phyloP scores from a whole-genome alignment of 2,797 vertebrate species.

The Masticophis lateralis region DNA sequence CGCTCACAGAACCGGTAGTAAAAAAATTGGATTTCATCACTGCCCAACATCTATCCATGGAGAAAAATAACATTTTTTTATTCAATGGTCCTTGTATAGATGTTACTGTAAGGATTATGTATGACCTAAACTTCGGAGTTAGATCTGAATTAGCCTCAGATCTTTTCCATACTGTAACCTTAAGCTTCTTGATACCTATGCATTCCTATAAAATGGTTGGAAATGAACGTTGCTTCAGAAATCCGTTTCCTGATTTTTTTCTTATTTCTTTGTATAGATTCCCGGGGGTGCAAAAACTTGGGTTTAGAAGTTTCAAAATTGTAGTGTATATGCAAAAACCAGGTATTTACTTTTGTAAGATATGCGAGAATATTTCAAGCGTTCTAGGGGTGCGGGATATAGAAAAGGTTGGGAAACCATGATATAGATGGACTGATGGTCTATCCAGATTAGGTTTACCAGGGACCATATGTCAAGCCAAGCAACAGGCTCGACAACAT shows the following conservation, averaged over 20 bases:
- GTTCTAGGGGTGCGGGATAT: too few species aligned
- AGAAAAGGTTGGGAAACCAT: too few species aligned
- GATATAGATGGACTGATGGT: not conserved
- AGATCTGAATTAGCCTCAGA: not conserved
- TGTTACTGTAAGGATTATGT: not conserved
- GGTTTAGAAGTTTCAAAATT: too few species aligned
- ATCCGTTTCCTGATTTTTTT: not conserved
- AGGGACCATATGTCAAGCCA: accelerated
- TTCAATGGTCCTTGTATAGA: not conserved
- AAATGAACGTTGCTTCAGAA: not conserved
- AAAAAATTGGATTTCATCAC: too few species aligned
- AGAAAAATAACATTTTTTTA: not conserved
- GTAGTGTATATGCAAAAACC: too few species aligned
- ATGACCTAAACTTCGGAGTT: not conserved
- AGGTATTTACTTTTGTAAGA: too few species aligned
- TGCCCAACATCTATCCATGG: not conserved
- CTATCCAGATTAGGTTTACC: not conserved
- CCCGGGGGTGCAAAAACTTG: too few species aligned
- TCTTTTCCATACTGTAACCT: not conserved
- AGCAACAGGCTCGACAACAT: too few species aligned
- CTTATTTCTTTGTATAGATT: not conserved
- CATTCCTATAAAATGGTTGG: not conserved
- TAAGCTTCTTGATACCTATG: not conserved
- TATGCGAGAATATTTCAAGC: too few species aligned
- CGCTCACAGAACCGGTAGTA: too few species aligned